Conservation (phyloP, 2,888 invertebrate species). For the Leucozona laternaria region DNA sequence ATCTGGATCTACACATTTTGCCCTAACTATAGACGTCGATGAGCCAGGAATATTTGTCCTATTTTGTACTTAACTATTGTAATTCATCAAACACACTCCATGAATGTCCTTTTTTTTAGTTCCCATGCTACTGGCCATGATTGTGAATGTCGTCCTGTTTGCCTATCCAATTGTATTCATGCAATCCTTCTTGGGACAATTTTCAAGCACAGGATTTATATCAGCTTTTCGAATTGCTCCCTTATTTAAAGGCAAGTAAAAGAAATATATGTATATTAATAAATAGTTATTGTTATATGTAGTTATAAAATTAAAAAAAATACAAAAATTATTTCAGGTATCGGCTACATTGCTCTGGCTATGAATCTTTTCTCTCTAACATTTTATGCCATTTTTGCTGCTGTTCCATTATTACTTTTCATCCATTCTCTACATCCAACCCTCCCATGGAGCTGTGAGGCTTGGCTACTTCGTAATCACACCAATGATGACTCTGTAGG, state of each 20-base stretch:
- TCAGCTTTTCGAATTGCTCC: conserved; percentile 91
- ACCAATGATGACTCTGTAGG: conserved; percentile 18
- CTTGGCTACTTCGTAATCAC: conserved; percentile 11
- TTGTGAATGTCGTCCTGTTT: conserved; percentile 5
- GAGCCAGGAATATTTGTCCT: no score
- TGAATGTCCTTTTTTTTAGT: background rate
- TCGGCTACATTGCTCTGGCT: conserved; percentile 92
- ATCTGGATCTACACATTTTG: no score
- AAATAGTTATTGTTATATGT: no score
- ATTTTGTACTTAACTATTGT: no score
- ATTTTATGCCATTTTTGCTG: conserved; percentile 92
- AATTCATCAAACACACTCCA: no score
- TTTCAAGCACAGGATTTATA: conserved; percentile 90
- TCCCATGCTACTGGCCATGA: background rate
- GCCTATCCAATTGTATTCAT: conserved; percentile 90
- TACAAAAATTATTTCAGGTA: conserved; percentile 85
- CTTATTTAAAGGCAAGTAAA: conserved; percentile 88
- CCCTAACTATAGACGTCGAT: no score
- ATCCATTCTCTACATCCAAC: conserved; percentile 87
- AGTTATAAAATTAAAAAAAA: background rate
- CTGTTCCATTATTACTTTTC: conserved; percentile 92
- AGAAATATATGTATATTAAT: no score
- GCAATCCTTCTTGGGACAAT: conserved; percentile 92
- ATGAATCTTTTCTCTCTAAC: conserved; percentile 90
- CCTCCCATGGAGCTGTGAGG: conserved; percentile 87